A percentile compares a stretch with the other conserved stretches of the same genome.
phyloP scores from a whole-genome alignment of 2,113 vertebrate species.

The Climacteris rufus region DNA sequence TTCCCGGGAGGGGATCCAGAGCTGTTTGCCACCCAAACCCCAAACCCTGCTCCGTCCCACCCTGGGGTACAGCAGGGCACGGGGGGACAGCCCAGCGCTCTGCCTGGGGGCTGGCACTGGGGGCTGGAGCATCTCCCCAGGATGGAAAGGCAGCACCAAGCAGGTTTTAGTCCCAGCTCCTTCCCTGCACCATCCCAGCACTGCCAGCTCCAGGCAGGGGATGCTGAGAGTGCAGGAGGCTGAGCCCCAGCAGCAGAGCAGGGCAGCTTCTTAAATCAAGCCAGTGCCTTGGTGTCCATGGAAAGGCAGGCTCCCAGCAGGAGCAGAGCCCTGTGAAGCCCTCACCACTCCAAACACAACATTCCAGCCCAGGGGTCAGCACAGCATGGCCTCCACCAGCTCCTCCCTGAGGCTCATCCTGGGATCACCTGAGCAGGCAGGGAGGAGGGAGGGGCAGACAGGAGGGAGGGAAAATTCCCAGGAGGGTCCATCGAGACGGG shows the following conservation, averaged over 20 bases:
- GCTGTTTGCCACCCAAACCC: background rate
- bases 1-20: background rate
- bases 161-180: background rate
- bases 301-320: background rate
- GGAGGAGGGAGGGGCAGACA: background rate
- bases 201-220: background rate
- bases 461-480: background rate
- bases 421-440: background rate
- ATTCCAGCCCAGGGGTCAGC: background rate
- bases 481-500: background rate
- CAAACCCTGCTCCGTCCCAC: rapidly evolving
- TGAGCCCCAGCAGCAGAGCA: rapidly evolving
- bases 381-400: background rate
- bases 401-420: background rate
- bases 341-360: background rate
- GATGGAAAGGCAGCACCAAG: background rate
- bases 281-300: rapidly evolving
- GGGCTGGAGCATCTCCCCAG: background rate
- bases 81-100: rapidly evolving
- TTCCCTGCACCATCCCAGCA: background rate
- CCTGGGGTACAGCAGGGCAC: rapidly evolving
- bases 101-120: background rate
- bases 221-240: no score
- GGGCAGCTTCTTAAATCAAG: background rate
- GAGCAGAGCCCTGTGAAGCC: background rate